These are phyloP conservation scores for Xiphophorus maculatus DNA, from an alignment of 2,113 vertebrate genomes.

Conservation along the genomic window DNA sequence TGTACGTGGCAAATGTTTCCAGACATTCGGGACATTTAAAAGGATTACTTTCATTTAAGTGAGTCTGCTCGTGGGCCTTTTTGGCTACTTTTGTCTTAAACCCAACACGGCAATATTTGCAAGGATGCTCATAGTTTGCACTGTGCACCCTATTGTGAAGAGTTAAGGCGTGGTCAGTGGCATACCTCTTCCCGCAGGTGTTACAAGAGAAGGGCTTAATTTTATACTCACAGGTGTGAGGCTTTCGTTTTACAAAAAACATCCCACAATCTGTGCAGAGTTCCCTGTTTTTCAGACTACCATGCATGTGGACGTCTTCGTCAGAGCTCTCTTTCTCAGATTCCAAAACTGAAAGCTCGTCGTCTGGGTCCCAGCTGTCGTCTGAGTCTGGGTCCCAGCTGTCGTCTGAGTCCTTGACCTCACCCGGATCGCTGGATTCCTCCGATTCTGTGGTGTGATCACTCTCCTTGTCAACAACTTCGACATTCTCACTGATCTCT, in stretches of 20 bases:
- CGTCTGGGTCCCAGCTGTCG: slow-evolving; percentile 9
- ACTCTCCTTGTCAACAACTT: slow-evolving; percentile 9
- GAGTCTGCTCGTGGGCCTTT: slow-evolving; percentile 47
- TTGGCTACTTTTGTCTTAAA: slow-evolving; percentile 64
- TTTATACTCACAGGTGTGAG: slow-evolving; percentile 61
- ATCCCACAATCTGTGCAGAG: slow-evolving; percentile 61
- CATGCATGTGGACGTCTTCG: background rate
- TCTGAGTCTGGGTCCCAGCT: slow-evolving; percentile 32
- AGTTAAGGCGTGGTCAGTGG: slow-evolving; percentile 15
- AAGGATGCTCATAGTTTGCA: slow-evolving; percentile 42
- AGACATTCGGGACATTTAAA: slow-evolving; percentile 62
- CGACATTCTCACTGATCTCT: background rate
- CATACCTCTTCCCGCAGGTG: slow-evolving; percentile 58
- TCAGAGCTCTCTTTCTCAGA: background rate
- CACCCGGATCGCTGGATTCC: background rate
- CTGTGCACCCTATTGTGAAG: slow-evolving; percentile 51
- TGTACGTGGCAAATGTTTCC: slow-evolving; percentile 32
- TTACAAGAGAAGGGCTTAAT: slow-evolving; percentile 56
- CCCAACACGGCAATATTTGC: slow-evolving; percentile 51
- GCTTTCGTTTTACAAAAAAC: slow-evolving; percentile 29
- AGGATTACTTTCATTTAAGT: slow-evolving; percentile 19
- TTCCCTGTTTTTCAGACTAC: background rate
- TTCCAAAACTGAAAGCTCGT: background rate
- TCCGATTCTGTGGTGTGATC: background rate
- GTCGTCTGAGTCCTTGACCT: slow-evolving; percentile 12